Evolutionary conservation across 2,113 vertebrate species (phyloP), one percentile per base, ranked within the genome.

Genomic region (Serinus canaria): DNA sequence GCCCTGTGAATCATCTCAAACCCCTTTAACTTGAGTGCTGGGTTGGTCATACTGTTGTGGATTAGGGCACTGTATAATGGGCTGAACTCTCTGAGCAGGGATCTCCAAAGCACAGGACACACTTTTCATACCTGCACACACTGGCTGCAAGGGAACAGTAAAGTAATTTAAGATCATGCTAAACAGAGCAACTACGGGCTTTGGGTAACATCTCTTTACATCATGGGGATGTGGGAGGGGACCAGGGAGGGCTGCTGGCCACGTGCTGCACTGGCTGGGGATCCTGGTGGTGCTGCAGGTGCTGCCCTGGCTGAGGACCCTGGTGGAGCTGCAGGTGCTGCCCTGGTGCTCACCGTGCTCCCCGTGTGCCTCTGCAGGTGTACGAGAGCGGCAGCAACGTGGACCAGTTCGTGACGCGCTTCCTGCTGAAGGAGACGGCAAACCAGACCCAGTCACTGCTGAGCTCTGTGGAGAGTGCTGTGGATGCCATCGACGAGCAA

Each of bases 331-430:
- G 55, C 55, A 33, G 55, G 55, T 22, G 31, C 31, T n/a, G 33
- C 33, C 10, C 33, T 58, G 55, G 39, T 0, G 1, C 25, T 88
- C 44, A 37, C 56, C 2, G 1, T 0, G 20, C 31, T 49, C 25
- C 0, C 20, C 13, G 3, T 58, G 37, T 58, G 39, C 73, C 44
- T 15, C 59, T 27, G 7, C 97, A 99, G 99, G 99, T 99, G 20
- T 99, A 99, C 0, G 99, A 99, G 97, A 98, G 98, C 1, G 99
- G 99, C 83, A 99, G 98, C 97, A 99, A 98, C 0, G 98, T 99
- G 98, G 99, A 99, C 96, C 99, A 99, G 97, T 99, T 99, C 56
- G 99, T 99, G 95, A 99, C 99, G 6, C 99, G 99, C 56, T 99
- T 99, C 97, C 98, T 99, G 87, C 98, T 99, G 97, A 99, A 99